Conservation (phyloP, 2,113 vertebrate genomes). For the Corydoras sp. region DNA sequence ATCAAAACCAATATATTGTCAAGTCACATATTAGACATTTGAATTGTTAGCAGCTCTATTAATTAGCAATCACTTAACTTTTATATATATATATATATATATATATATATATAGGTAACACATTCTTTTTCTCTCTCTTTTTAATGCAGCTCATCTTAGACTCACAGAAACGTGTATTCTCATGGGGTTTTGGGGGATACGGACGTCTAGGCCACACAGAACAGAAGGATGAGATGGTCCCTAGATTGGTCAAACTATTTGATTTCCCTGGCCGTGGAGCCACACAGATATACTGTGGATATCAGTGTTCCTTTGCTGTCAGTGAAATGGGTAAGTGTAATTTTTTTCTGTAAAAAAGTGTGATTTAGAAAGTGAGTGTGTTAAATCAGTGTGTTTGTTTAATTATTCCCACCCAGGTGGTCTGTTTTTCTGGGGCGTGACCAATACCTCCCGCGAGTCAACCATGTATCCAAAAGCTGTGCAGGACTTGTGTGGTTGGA, state of each 20-base stretch:
- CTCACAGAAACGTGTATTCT: conserved; percentile 92
- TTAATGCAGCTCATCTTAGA: conserved; percentile 79
- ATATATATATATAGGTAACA: neutral
- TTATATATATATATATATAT: neutral
- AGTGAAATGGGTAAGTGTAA: conserved; percentile 78
- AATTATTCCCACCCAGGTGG: conserved; percentile 65
- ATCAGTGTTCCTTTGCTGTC: conserved; percentile 90
- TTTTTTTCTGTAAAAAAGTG: neutral
- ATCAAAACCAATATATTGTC: too few species aligned
- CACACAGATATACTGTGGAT: conserved; percentile 78
- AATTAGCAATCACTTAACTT: too few species aligned
- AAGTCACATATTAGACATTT: too few species aligned
- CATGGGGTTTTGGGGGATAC: conserved; percentile 92
- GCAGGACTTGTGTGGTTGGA: conserved; percentile 94
- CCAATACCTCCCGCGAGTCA: conserved; percentile 91
- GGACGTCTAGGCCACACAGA: conserved; percentile 88
- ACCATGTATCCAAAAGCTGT: conserved; percentile 97
- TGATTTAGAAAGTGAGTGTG: neutral
- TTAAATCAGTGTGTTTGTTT: neutral
- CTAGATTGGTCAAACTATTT: conserved; percentile 88
- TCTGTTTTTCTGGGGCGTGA: conserved; percentile 94
- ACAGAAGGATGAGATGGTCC: conserved; percentile 96
- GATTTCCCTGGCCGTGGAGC: conserved; percentile 90
- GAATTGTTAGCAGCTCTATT: too few species aligned
- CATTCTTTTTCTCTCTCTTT: neutral